Conservation (phyloP, 2,113 vertebrate genomes). For the Nesoenas mayeri region DNA sequence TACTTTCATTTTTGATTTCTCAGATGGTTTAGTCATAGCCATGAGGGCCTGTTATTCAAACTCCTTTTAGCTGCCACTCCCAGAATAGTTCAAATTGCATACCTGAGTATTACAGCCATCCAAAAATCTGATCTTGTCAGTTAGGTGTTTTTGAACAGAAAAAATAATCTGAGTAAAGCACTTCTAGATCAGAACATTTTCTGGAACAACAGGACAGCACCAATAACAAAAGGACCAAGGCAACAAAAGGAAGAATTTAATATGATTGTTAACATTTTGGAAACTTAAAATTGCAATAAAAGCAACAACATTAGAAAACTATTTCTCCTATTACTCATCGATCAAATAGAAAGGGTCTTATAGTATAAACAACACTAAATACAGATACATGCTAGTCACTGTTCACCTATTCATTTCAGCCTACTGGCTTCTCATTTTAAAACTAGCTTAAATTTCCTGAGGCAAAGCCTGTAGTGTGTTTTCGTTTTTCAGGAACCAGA, state of each 20-base stretch:
- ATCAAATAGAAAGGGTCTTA: neutral
- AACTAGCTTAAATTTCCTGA: neutral
- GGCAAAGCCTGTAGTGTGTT: neutral
- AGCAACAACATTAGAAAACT: neutral
- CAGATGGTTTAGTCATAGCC: neutral
- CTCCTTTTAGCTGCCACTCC: neutral
- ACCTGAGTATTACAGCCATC: neutral
- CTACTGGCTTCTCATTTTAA: neutral
- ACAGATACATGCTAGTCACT: neutral
- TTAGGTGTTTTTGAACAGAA: neutral
- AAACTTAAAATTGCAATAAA: neutral
- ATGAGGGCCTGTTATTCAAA: neutral
- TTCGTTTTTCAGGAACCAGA: neutral
- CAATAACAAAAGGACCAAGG: neutral
- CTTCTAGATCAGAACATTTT: neutral
- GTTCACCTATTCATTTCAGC: neutral
- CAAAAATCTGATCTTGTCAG: neutral
- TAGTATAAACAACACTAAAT: neutral
- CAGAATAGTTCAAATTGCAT: neutral
- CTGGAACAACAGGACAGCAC: neutral
- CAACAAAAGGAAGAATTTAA: neutral
- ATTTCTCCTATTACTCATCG: neutral
- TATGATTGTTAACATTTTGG: neutral
- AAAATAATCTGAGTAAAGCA: neutral
- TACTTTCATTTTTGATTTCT: neutral